A percentile compares a stretch with the other conserved stretches of the same genome.
phyloP scores from a whole-genome alignment of 2,888 invertebrate genomes.

The Slavum lentiscoides region DNA sequence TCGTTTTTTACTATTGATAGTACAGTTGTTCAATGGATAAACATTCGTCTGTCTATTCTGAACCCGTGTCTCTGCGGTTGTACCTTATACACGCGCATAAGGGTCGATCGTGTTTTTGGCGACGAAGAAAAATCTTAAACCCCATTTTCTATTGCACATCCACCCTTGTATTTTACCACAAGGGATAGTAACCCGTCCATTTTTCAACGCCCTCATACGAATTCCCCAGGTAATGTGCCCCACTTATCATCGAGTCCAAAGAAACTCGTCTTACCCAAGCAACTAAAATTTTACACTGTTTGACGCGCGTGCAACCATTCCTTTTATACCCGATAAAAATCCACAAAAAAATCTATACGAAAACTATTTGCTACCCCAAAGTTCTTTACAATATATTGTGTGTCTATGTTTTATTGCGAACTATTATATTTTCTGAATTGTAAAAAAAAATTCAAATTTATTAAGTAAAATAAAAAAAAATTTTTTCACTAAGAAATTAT shows the following conservation, averaged over 20 bases:
- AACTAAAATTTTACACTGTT: conserved; percentile 25
- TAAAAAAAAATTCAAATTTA: no score
- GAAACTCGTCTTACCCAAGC: conserved; percentile 5
- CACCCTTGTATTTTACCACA: conserved; percentile 29
- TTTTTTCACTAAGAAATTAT: no score
- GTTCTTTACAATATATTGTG: background rate
- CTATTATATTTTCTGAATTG: no score
- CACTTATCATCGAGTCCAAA: conserved; percentile 44
- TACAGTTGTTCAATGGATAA: conserved; percentile 33
- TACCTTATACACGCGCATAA: conserved; percentile 15
- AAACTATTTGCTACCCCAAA: background rate
- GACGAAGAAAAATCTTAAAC: conserved; percentile 35
- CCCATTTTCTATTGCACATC: background rate
- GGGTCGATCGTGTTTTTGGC: conserved; percentile 33
- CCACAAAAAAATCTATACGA: background rate
- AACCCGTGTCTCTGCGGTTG: conserved; percentile 26
- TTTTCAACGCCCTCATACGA: conserved; percentile 23
- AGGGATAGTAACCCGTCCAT: conserved; percentile 11
- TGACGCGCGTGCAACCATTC: background rate
- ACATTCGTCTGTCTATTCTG: conserved; percentile 32
- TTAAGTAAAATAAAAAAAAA: no score
- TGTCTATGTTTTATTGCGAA: no score
- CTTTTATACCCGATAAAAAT: conserved; percentile 8
- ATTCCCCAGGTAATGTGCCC: conserved; percentile 40
- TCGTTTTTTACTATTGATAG: conserved; percentile 26